Conservation (phyloP, 2,888 invertebrate species). For the Macaria notata region DNA sequence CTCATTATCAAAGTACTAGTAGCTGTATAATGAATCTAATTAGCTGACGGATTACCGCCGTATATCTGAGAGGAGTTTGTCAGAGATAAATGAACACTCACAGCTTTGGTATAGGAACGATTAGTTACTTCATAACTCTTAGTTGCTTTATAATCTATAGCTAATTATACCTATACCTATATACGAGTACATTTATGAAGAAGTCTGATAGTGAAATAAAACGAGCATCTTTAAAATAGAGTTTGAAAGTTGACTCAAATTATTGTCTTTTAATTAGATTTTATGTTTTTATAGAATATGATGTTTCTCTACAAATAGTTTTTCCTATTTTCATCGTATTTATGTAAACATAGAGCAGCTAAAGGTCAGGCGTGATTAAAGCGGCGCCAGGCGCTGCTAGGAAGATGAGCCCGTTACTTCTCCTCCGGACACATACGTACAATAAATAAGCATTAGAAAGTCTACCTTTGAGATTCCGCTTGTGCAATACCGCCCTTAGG, state of each 20-base stretch:
- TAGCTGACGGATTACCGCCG: constrained; percentile 26
- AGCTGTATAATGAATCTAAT: constrained; percentile 28
- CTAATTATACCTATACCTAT: too few species aligned
- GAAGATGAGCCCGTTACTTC: constrained; percentile 48
- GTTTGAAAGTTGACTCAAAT: too few species aligned
- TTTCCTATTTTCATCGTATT: too few species aligned
- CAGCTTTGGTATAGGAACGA: constrained; percentile 1
- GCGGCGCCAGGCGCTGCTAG: constrained; percentile 41
- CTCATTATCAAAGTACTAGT: constrained; percentile 7
- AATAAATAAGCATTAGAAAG: constrained; percentile 59
- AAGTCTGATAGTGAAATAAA: too few species aligned
- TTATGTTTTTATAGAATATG: too few species aligned
- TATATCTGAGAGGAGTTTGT: constrained; percentile 22
- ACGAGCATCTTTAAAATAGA: too few species aligned
- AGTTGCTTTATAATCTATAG: too few species aligned
- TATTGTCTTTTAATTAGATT: too few species aligned
- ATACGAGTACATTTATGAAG: too few species aligned
- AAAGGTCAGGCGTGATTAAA: constrained; percentile 43
- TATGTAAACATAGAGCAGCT: background rate
- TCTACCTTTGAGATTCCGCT: constrained; percentile 39
- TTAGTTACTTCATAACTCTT: too few species aligned
- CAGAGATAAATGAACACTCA: constrained; percentile 24
- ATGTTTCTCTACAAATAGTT: too few species aligned
- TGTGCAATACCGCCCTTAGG: constrained; percentile 66
- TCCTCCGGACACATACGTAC: constrained; percentile 38